phyloP scores from a whole-genome alignment of 2,113 vertebrate genomes.

The Nothoprocta perdicaria region DNA sequence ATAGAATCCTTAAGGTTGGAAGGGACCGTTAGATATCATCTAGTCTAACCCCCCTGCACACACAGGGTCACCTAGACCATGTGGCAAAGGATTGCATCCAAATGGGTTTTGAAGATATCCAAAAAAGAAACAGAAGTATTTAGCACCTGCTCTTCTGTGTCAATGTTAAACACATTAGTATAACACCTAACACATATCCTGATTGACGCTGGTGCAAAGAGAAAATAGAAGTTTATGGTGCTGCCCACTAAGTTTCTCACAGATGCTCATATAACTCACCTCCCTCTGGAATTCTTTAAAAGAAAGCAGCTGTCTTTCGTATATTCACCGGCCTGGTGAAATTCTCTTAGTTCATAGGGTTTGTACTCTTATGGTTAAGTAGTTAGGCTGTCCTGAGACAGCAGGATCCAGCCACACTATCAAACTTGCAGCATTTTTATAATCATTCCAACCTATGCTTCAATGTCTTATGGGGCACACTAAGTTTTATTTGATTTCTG shows the following conservation, averaged over 20 bases:
- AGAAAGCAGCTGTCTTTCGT: background rate
- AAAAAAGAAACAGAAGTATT: background rate
- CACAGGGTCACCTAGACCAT: too few relatives aligned
- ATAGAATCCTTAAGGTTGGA: too few relatives aligned
- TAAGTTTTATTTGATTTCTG: conserved; percentile 1
- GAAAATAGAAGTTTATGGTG: background rate
- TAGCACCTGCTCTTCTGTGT: background rate
- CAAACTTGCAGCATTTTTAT: conserved; percentile 18
- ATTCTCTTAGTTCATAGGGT: background rate
- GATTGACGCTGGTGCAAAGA: background rate
- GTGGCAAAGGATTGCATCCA: too few relatives aligned
- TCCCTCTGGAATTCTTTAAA: background rate
- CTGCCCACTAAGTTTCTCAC: background rate
- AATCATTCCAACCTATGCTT: background rate
- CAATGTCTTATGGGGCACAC: background rate
- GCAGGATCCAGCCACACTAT: background rate
- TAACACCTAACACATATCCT: background rate
- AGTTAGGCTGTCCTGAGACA: background rate
- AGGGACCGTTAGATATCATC: too few relatives aligned
- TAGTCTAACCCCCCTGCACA: too few relatives aligned
- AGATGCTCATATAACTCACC: background rate
- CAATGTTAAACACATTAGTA: background rate
- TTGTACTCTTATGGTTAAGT: background rate
- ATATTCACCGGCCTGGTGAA: background rate
- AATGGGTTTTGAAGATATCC: too few relatives aligned